Base-by-base conservation (phyloP, 2,888 invertebrate species). In the Xestia c-nigrum region DNA sequence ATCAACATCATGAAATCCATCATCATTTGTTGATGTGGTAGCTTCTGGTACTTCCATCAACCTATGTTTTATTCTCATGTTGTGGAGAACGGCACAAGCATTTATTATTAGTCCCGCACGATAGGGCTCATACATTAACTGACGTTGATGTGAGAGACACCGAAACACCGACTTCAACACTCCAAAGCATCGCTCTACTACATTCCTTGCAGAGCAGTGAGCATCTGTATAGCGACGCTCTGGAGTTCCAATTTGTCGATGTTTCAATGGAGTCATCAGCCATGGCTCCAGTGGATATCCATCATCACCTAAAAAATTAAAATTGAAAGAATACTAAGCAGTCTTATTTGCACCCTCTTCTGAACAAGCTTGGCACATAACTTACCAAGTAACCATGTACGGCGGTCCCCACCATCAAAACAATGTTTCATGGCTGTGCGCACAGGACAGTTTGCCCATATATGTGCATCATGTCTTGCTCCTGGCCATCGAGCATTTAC, bases 391-490 rank as follows among this genome's bases (percentile, higher is more conserved):
- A 40, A 6, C 40, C 40, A 40, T 40, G 40, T 40, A 40, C 40
- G 40, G 40, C 40, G 40, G 40, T 40, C 40, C 40, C 40, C 40
- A 40, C 40, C 40, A 40, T 40, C 40, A 40, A 40, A 40, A 40
- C 40, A 3, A 40, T 16, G 14, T 14, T 64, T 64, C n/a, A 64
- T n/a, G 3, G 43, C 24, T n/a, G 43, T 19, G n/a, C 40, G 50
- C 40, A 64, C 43, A 16, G 64, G 64, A 12, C n/a, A 64, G n/a
- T 64, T 64, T n/a, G 40, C 40, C 64, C 64, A 64, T 64, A 55
- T n/a, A 12, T n/a, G 55, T 21, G n/a, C 55, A n/a, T n/a, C 21
- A 12, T 55, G 55, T n/a, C n/a, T 43, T 4, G 43, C 64, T 64
- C n/a, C 43, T 43, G 64, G 43, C 64, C 64, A 64, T 64, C 40